phyloP scores from a whole-genome alignment of 2,888 invertebrate species.

The Microplitis deprimator region DNA sequence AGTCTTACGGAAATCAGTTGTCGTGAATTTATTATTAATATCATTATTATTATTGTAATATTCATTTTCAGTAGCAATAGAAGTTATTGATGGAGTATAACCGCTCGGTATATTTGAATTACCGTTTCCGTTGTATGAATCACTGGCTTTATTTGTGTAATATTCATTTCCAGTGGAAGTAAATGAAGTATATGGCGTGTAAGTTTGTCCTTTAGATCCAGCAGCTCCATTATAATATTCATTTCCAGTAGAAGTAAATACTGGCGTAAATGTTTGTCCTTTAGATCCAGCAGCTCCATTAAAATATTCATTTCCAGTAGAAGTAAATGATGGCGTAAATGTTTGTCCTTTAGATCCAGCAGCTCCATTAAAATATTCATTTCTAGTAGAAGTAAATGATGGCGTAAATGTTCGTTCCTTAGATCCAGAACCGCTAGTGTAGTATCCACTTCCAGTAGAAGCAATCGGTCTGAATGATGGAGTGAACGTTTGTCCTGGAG shows the following conservation, averaged over 20 bases:
- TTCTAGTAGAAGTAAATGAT: conserved; percentile 14
- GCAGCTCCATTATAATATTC: conserved; percentile 12
- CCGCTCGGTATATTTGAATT: background rate
- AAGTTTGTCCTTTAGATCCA: background rate
- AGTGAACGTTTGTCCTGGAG: background rate
- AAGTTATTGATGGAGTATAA: background rate
- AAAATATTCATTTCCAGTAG: conserved; percentile 26
- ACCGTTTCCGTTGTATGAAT: background rate
- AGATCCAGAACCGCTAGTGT: background rate
- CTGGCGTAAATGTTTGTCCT: background rate
- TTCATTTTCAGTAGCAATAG: background rate
- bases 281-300: background rate
- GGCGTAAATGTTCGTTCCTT: too few species aligned
- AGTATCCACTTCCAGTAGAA: conserved; percentile 30
- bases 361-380: conserved; percentile 13
- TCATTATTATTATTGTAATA: background rate
- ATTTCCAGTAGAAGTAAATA: conserved; percentile 19
- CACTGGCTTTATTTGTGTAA: background rate
- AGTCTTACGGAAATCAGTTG: background rate
- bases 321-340: background rate
- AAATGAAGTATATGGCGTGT: background rate
- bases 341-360: background rate
- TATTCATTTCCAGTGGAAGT: conserved; percentile 1
- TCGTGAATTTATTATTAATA: background rate
- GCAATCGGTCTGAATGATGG: background rate